A percentile compares a stretch with the other conserved stretches of the same genome.
These are phyloP conservation scores for Microcebus jonahi DNA, from an alignment of 2,113 vertebrate species.

Conservation along the genomic window DNA sequence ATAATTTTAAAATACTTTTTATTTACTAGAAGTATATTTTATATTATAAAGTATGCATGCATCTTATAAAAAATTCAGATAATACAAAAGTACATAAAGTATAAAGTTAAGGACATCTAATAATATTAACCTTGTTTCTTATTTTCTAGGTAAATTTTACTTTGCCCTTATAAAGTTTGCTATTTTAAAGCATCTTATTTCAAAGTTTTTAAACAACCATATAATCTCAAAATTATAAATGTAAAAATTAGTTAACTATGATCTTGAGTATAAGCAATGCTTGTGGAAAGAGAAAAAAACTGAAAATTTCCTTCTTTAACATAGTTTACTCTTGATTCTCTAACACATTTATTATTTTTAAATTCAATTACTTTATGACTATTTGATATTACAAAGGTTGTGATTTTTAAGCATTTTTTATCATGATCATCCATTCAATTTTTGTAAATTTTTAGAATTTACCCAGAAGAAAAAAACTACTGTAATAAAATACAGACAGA, in stretches of 20 bases:
- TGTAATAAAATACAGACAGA: constrained; percentile 24
- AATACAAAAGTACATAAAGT: background rate
- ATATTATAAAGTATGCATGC: background rate
- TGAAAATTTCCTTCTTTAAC: background rate
- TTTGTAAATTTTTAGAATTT: background rate
- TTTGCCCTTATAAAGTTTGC: background rate
- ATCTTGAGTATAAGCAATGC: background rate
- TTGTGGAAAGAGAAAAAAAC: background rate
- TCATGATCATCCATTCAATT: background rate
- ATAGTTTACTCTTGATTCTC: background rate
- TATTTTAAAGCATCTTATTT: background rate
- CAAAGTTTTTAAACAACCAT: background rate
- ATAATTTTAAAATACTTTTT: background rate
- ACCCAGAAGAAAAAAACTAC: background rate
- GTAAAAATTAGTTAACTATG: background rate
- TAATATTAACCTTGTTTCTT: background rate
- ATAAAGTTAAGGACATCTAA: background rate
- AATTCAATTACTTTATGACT: background rate
- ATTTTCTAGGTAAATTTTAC: background rate
- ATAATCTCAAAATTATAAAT: constrained; percentile 24
- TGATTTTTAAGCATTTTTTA: background rate
- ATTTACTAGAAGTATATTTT: background rate
- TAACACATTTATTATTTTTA: background rate
- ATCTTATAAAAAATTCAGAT: background rate
- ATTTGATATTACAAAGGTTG: background rate